Evolutionary conservation across 2,113 vertebrate genomes (phyloP).

Genomic region (Cynopterus brachyotis): DNA sequence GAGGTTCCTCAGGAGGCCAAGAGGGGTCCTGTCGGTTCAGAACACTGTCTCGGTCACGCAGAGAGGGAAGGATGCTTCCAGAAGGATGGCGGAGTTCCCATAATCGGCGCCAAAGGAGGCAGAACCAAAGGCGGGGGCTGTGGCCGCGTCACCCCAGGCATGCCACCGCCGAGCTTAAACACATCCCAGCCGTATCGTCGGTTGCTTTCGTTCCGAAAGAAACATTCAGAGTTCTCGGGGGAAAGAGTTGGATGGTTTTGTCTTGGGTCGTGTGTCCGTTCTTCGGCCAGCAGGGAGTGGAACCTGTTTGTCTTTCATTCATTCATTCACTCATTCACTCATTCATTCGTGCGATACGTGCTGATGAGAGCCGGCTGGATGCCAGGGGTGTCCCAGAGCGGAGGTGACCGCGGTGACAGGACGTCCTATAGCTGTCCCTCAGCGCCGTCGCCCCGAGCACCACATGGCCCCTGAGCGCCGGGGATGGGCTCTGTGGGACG

Average conservation of each 20-base stretch:
- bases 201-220: not conserved
- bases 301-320: not conserved
- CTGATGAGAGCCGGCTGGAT: not conserved
- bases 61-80: not conserved
- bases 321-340: not conserved
- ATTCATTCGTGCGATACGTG: not conserved
- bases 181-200: not conserved
- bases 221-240: not conserved
- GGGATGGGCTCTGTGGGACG: not conserved
- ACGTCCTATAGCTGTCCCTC: fast-evolving
- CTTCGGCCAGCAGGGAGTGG: not conserved
- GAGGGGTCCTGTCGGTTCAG: not conserved
- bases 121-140: not conserved
- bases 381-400: not conserved
- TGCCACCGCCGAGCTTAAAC: not conserved
- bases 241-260: not conserved
- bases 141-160: not conserved
- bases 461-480: not conserved
- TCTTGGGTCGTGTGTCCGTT: not conserved
- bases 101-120: not conserved
- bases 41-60: not conserved
- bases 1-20: not conserved
- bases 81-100: not conserved
- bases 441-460: not conserved
- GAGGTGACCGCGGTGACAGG: fast-evolving